Conservation (phyloP, 2,113 vertebrate genomes). For the Neotoma lepida region DNA sequence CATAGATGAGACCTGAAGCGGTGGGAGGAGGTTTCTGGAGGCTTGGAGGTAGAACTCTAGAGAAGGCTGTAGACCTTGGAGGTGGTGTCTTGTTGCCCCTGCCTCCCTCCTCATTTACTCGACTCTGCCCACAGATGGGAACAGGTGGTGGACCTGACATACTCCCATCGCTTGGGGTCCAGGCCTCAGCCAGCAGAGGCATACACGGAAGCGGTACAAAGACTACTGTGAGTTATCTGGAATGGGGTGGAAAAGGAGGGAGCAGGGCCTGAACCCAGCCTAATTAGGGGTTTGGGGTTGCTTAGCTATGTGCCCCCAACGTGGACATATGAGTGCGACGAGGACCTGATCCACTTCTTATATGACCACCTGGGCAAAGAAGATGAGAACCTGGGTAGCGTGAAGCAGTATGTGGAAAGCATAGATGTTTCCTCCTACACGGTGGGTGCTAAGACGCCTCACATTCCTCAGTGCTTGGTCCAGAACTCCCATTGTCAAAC, state of each 20-base stretch:
- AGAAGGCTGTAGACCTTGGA: background rate
- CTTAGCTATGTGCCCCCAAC: conserved; percentile 93
- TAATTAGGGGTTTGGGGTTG: conserved; percentile 69
- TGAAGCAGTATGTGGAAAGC: conserved; percentile 97
- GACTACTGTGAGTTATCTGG: conserved; percentile 89
- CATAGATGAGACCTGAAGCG: background rate
- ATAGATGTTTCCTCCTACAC: conserved; percentile 96
- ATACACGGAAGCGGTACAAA: conserved; percentile 92
- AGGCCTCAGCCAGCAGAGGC: conserved; percentile 90
- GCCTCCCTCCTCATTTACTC: background rate
- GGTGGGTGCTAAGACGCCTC: conserved; percentile 79
- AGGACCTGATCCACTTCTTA: conserved; percentile 97
- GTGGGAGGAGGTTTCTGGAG: background rate
- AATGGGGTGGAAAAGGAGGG: background rate
- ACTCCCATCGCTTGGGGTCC: conserved; percentile 90
- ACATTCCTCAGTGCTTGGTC: background rate
- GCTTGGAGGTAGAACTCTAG: background rate
- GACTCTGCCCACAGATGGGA: conserved; percentile 90
- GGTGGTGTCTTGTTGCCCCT: background rate
- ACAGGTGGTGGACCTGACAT: conserved; percentile 94
- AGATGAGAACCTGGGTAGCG: conserved; percentile 96
- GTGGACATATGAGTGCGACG: conserved; percentile 97
- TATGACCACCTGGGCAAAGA: conserved; percentile 96
- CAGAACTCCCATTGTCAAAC: background rate
- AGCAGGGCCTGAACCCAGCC: conserved; percentile 21